phyloP scores from a whole-genome alignment of 2,113 vertebrate genomes.

The Axis porcinus region DNA sequence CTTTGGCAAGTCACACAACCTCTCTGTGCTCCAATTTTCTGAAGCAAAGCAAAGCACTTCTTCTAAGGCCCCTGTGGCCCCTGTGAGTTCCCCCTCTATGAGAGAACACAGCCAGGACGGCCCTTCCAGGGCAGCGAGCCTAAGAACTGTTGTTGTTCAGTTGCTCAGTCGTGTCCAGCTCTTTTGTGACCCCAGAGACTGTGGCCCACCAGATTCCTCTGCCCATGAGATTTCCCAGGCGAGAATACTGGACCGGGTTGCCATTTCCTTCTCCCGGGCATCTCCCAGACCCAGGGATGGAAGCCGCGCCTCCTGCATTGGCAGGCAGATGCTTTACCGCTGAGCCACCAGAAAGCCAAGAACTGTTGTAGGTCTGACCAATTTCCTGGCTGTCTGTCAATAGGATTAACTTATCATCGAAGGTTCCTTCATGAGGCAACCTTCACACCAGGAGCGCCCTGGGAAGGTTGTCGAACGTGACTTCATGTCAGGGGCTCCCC shows the following conservation, averaged over 20 bases:
- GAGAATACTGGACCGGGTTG: neutral
- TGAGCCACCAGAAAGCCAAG: neutral
- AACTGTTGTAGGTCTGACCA: accelerated
- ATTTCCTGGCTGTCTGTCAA: slow-evolving; percentile 38
- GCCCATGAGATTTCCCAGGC: neutral
- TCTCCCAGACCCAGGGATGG: neutral
- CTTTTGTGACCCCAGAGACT: neutral
- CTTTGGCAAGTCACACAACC: neutral
- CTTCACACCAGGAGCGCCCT: slow-evolving; percentile 44
- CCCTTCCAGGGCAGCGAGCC: neutral
- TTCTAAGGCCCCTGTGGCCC: neutral
- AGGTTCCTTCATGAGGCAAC: neutral
- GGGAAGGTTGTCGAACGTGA: slow-evolving; percentile 60
- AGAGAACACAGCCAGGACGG: neutral
- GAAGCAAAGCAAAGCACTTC: neutral
- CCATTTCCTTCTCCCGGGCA: neutral
- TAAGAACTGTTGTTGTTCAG: neutral
- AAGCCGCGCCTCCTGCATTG: neutral
- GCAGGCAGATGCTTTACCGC: neutral
- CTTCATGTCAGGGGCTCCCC: slow-evolving; percentile 51
- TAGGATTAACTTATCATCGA: slow-evolving; percentile 42
- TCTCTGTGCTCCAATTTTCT: neutral
- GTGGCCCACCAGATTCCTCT: neutral
- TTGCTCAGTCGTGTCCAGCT: neutral
- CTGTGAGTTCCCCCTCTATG: neutral